phyloP scores from a whole-genome alignment of 2,888 invertebrate species.

The Myopa tessellatipennis region DNA sequence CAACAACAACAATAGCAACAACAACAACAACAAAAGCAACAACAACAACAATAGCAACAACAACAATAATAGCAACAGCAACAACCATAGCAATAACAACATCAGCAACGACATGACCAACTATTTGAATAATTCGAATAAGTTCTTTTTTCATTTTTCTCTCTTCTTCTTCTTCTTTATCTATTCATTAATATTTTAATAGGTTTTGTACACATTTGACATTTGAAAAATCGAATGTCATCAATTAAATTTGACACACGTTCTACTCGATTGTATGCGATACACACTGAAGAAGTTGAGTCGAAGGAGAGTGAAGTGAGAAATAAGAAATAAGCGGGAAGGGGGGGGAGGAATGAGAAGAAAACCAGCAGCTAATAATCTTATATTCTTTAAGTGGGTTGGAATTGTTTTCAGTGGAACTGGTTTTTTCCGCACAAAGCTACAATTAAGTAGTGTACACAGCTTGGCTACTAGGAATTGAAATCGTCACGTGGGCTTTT shows the following conservation, averaged over 20 bases:
- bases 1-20: background rate
- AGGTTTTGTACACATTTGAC: conserved; percentile 2
- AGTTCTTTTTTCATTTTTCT: background rate
- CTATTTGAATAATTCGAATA: background rate
- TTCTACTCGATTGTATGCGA: too few species aligned
- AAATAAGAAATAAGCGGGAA: background rate
- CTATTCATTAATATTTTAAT: background rate
- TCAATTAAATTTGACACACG: conserved; percentile 9
- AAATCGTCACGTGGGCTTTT: background rate
- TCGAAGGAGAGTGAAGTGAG: background rate
- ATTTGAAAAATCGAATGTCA: conserved; percentile 24
- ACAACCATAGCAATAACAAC: too few species aligned
- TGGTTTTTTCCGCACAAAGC: background rate
- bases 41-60: too few species aligned
- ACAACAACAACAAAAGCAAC: too few species aligned
- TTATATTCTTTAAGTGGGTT: conserved; percentile 1
- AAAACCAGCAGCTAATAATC: background rate
- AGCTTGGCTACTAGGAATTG: background rate
- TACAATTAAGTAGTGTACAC: background rate
- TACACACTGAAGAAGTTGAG: too few species aligned
- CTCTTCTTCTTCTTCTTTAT: background rate
- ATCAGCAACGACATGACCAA: too few species aligned
- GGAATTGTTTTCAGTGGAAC: too few species aligned
- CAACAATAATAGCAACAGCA: too few species aligned
- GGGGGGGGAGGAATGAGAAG: background rate